Percentiles rank a stretch among this genome's conserved stretches.
These are phyloP conservation scores for Ariolimax columbianus DNA, from an alignment of 2,888 invertebrate genomes.

Conservation along the genomic window DNA sequence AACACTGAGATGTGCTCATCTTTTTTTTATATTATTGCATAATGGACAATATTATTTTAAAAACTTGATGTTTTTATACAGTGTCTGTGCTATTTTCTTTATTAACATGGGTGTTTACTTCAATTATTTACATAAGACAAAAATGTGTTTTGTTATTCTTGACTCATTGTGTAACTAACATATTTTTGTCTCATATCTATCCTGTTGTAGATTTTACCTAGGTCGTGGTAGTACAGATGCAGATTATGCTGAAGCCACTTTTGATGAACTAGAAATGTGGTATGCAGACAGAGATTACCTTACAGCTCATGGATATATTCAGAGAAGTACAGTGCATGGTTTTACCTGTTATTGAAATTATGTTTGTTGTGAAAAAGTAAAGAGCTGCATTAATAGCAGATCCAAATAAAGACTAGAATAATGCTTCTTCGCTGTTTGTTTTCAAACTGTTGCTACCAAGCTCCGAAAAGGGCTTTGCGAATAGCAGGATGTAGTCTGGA, in stretches of 20 bases:
- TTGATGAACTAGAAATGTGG: constrained; percentile 77
- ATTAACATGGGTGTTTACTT: too few species aligned
- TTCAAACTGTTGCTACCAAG: too few species aligned
- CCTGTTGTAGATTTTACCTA: constrained; percentile 60
- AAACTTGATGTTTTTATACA: too few species aligned
- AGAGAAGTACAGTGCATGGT: constrained; percentile 68
- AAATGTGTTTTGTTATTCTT: not conserved
- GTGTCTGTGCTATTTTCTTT: too few species aligned
- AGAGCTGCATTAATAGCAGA: not conserved
- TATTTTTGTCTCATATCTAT: not conserved
- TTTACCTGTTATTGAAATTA: not conserved
- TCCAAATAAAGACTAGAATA: too few species aligned
- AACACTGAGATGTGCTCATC: too few species aligned
- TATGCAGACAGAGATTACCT: constrained; percentile 75
- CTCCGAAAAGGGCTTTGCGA: too few species aligned
- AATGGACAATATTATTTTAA: too few species aligned
- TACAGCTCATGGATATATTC: constrained; percentile 73
- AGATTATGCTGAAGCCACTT: constrained; percentile 68
- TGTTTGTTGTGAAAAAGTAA: not conserved
- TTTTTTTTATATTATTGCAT: too few species aligned
- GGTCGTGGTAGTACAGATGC: constrained; percentile 64
- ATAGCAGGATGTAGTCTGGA: too few species aligned
- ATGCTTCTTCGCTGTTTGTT: too few species aligned
- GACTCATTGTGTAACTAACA: not conserved
- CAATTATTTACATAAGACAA: too few species aligned